Evolutionary conservation across 2,888 invertebrate genomes (phyloP).

Genomic region (Busseola fusca): DNA sequence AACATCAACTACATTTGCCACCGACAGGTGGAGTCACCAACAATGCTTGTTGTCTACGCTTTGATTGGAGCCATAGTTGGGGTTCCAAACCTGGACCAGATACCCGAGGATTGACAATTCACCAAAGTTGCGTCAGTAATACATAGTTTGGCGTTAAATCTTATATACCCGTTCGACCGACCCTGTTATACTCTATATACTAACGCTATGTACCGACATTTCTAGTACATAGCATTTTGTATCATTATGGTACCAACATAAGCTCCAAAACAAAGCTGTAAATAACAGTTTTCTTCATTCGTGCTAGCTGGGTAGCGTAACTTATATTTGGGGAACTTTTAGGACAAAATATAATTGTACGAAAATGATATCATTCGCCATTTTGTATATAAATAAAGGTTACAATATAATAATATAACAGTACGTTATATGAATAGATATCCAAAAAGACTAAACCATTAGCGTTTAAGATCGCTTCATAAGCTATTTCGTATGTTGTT

Average conservation of each 20-base stretch:
- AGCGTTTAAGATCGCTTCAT: not conserved
- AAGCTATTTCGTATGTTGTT: not conserved
- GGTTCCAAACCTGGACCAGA: not conserved
- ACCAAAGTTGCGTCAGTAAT: not conserved
- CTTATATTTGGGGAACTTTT: constrained; percentile 5
- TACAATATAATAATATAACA: constrained; percentile 5
- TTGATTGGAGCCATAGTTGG: constrained; percentile 38
- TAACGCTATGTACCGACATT: not conserved
- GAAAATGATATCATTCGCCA: constrained; percentile 13
- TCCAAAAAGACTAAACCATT: not conserved
- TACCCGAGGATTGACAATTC: not conserved
- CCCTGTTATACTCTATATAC: not conserved
- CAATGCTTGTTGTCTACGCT: constrained; percentile 16
- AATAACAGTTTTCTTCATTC: constrained; percentile 32
- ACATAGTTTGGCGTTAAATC: constrained; percentile 41
- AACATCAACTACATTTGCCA: constrained; percentile 53
- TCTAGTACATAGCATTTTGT: not conserved
- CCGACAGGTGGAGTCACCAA: constrained; percentile 50
- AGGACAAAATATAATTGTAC: constrained; percentile 20
- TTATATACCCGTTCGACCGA: not conserved
- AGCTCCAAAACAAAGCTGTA: constrained; percentile 45
- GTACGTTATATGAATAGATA: constrained; percentile 1
- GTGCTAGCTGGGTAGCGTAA: constrained; percentile 8
- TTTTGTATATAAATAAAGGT: constrained; percentile 1
- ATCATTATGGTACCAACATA: constrained; percentile 20